These are phyloP conservation scores for Psammodynastes pulverulentus DNA, from an alignment of 2,113 vertebrate species.

Conservation along the genomic window DNA sequence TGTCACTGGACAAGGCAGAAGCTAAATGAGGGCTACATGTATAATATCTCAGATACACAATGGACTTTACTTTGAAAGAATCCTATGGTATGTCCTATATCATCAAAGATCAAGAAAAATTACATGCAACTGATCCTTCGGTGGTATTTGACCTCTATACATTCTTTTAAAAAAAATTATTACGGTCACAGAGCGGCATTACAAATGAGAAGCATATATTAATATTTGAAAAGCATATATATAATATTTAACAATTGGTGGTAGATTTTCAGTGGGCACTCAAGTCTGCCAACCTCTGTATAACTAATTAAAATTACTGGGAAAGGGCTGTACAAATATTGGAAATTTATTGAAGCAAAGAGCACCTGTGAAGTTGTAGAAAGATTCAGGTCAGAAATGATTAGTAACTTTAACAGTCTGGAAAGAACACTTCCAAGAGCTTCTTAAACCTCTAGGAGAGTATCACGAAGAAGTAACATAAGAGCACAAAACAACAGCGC, in stretches of 20 bases:
- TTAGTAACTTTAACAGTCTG: neutral
- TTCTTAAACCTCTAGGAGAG: too few species aligned
- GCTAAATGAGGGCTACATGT: neutral
- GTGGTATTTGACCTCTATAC: neutral
- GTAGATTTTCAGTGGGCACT: neutral
- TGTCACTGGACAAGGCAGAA: neutral
- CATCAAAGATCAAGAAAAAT: neutral
- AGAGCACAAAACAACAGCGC: too few species aligned
- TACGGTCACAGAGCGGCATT: neutral
- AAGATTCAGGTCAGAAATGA: neutral
- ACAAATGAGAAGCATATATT: neutral
- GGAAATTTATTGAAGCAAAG: neutral
- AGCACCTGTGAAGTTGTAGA: neutral
- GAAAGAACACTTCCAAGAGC: neutral
- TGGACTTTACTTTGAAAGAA: neutral
- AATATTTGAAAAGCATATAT: too few species aligned
- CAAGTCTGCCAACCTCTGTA: too few species aligned
- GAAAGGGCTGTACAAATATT: neutral
- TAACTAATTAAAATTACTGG: neutral
- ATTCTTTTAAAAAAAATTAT: neutral
- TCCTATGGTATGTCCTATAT: neutral
- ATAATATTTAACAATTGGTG: neutral
- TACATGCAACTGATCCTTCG: neutral
- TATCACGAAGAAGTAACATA: too few species aligned
- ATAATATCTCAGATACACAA: neutral